Base-by-base conservation (phyloP, 1,140 invertebrate genomes). In the Ylistrum balloti region DNA sequence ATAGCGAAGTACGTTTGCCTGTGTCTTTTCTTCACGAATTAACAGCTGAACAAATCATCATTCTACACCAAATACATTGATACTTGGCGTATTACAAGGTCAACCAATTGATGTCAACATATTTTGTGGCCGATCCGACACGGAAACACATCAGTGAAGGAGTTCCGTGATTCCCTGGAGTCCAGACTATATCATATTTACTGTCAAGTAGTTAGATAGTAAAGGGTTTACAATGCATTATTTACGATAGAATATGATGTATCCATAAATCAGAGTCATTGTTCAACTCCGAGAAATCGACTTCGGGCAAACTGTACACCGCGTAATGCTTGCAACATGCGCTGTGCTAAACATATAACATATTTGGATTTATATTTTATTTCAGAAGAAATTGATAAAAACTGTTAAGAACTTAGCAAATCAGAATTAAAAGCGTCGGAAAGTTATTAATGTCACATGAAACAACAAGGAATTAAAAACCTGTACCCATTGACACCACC, bases 31-130 rank as follows among this genome's bases (percentile, higher is more conserved):
- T 74, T 74, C 5, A 22, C 56, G 56, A 74, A 74, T 74, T 74
- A 74, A 74, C 56, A 74, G 56, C 56, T 28, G 56, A 74, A 74
- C 56, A 74, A 74, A 74, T 74, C 56, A 74, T 74, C 56, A 74
- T 74, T 28, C 56, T 74, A 74, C 28, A 74, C 17, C 22, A 7
- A 1, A 74, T 74, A 74, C 56, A 74, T 28, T 28, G n/a, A 74
- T 74, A 74, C 20, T 74, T 28, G 56, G n/a, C 56, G 56, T 28
- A 28, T 74, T 28, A 74, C 56, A 74, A 74, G 56, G 56, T 74
- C 56, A 74, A 17, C 56, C 22, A n/a, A 74, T 74, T 28, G 22
- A 74, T 74, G 56, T 74, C 56, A 74, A 74, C 56, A 74, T 74
- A 74, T 74, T n/a, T 74, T 74, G 56, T 74, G 15, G 56, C 22